Percentiles rank a stretch among this genome's conserved stretches.
Evolutionary conservation across 1,140 invertebrate genomes (phyloP).

Genomic region (Pinna nobilis): DNA sequence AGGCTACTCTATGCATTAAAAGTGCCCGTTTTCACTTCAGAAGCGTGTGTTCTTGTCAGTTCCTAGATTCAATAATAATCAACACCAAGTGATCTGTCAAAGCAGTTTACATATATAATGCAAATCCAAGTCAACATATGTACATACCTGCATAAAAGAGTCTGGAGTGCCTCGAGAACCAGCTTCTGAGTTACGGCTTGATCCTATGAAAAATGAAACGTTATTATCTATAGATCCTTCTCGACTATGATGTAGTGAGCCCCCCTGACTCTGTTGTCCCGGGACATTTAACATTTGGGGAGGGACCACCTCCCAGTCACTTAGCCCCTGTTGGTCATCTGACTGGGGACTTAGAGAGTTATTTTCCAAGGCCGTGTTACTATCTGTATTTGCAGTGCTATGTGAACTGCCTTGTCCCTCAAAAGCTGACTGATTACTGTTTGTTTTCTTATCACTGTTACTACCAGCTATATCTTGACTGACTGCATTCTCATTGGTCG

Average conservation of each 20-base stretch:
- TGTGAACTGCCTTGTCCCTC: constrained; percentile 20
- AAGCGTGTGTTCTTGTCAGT: too few relatives aligned
- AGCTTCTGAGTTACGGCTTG: constrained; percentile 44
- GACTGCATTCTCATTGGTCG: background rate
- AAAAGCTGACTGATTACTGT: constrained; percentile 29
- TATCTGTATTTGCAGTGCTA: background rate
- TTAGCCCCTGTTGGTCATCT: constrained; percentile 40
- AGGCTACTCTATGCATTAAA: too few relatives aligned
- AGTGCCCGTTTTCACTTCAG: too few relatives aligned
- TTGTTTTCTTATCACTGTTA: constrained; percentile 4
- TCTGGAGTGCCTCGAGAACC: constrained; percentile 13
- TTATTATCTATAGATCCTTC: constrained; percentile 60
- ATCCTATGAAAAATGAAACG: constrained; percentile 54
- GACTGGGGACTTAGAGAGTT: constrained; percentile 16
- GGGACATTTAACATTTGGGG: constrained; percentile 30
- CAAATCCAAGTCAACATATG: background rate
- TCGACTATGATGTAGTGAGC: constrained; percentile 44
- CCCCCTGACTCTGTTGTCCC: constrained; percentile 5
- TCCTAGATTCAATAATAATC: too few relatives aligned
- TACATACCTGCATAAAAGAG: background rate
- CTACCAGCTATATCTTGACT: background rate
- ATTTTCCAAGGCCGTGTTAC: constrained; percentile 17
- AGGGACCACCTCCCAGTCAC: constrained; percentile 67
- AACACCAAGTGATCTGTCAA: too few relatives aligned
- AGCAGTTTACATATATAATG: too few relatives aligned